Percentiles rank a stretch among this genome's conserved stretches.
Conservation (phyloP, 2,113 vertebrate genomes). For the Hassar affinis region DNA sequence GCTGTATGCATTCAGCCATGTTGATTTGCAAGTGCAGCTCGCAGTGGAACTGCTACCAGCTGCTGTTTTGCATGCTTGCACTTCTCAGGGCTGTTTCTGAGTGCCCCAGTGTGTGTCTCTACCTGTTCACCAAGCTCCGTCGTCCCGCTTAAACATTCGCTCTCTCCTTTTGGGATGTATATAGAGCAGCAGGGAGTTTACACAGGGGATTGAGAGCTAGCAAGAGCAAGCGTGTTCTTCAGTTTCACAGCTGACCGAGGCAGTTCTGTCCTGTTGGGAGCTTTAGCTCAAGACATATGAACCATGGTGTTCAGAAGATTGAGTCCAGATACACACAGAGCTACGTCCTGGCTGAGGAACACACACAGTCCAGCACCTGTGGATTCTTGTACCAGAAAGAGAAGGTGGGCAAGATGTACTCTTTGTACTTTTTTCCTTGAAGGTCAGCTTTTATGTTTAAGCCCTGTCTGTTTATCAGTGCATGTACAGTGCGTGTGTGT, state of each 20-base stretch:
- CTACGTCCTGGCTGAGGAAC: constrained; percentile 30
- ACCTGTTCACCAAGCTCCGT: not conserved
- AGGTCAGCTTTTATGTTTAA: not conserved
- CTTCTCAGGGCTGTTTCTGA: constrained; percentile 1
- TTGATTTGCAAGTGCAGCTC: constrained; percentile 23
- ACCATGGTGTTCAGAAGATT: not conserved
- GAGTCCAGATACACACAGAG: constrained; percentile 34
- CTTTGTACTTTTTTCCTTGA: not conserved
- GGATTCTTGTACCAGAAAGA: constrained; percentile 32
- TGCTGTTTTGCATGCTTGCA: constrained; percentile 23
- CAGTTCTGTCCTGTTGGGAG: not conserved
- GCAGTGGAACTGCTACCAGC: constrained; percentile 14
- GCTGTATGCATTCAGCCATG: constrained; percentile 1
- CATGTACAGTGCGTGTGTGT: no score
- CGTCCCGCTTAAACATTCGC: constrained; percentile 60
- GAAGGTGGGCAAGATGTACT: constrained; percentile 21
- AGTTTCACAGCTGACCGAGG: constrained; percentile 6
- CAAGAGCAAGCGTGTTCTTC: not conserved
- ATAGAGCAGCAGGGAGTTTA: constrained; percentile 49
- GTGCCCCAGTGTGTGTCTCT: constrained; percentile 13
- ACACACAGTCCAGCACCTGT: constrained; percentile 31
- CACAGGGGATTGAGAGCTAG: constrained; percentile 24
- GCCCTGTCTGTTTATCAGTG: not conserved
- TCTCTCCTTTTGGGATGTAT: constrained; percentile 35
- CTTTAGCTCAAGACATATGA: constrained; percentile 4